A percentile compares a stretch with the other conserved stretches of the same genome.
phyloP scores from a whole-genome alignment of 2,888 invertebrate species.

The Tenodera sinensis region DNA sequence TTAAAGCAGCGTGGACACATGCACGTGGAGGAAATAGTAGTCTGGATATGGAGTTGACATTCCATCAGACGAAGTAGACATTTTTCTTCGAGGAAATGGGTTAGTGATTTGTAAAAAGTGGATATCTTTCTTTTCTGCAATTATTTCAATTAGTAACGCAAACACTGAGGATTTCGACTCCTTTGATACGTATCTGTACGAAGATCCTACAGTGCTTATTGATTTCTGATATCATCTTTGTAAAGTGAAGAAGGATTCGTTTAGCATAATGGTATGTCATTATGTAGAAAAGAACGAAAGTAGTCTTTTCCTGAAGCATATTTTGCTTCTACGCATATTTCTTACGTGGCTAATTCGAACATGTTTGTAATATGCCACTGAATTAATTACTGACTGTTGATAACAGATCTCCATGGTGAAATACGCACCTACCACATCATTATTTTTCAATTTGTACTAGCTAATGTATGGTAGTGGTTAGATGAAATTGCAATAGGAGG shows the following conservation, averaged over 20 bases:
- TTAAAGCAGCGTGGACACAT: no score
- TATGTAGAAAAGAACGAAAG: neutral
- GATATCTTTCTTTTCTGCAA: no score
- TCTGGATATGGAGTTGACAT: no score
- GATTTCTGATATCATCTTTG: neutral
- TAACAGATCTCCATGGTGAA: neutral
- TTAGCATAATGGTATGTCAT: neutral
- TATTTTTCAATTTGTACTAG: neutral
- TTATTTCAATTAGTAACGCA: no score
- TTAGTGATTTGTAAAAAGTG: no score
- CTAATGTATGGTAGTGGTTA: neutral
- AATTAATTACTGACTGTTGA: neutral
- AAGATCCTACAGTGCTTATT: neutral
- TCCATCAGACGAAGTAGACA: no score
- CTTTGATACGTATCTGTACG: neutral
- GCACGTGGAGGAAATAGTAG: no score
- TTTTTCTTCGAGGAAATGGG: no score
- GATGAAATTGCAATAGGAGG: no score
- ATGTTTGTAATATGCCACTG: neutral
- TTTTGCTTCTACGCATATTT: neutral
- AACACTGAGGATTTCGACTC: neutral
- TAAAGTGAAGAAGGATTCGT: neutral
- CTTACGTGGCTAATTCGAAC: no score
- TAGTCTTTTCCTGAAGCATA: neutral
- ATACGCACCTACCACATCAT: neutral